Percentiles rank a stretch among this genome's conserved stretches.
These are phyloP conservation scores for Agonum fuliginosum DNA, from an alignment of 2,888 invertebrate species.

Conservation along the genomic window DNA sequence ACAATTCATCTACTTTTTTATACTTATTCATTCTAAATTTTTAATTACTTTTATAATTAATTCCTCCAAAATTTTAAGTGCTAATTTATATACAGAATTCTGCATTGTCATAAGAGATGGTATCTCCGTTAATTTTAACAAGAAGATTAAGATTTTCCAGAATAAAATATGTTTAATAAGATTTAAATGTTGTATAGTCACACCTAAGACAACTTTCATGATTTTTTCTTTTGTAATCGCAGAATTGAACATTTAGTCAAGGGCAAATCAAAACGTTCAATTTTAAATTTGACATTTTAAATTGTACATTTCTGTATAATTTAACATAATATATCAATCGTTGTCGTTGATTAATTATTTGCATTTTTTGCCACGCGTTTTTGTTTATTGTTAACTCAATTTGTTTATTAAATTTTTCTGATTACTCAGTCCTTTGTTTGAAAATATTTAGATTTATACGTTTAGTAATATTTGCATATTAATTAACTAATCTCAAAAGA, in stretches of 20 bases:
- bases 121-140: slow-evolving; percentile 22
- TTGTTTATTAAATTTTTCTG: too few species aligned
- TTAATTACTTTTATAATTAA: slow-evolving; percentile 56
- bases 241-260: slow-evolving; percentile 26
- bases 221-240: slow-evolving; percentile 33
- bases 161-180: neutral
- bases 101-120: slow-evolving; percentile 39
- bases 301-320: slow-evolving; percentile 45
- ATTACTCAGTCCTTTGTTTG: too few species aligned
- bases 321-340: slow-evolving; percentile 49
- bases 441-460: neutral
- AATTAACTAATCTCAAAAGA: too few species aligned
- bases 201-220: slow-evolving; percentile 48
- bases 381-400: neutral
- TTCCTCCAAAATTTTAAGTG: slow-evolving; percentile 53
- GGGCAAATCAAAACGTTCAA: slow-evolving; percentile 26
- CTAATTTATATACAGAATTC: slow-evolving; percentile 52
- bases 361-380: neutral
- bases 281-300: slow-evolving; percentile 34
- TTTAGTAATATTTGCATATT: too few species aligned
- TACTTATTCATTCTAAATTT: slow-evolving; percentile 24
- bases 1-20: slow-evolving; percentile 9
- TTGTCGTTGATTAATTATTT: slow-evolving; percentile 50
- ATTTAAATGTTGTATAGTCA: slow-evolving; percentile 13
- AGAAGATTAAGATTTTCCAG: slow-evolving; percentile 26